These are phyloP conservation scores for Calliphora vicina DNA, from an alignment of 1,140 invertebrate genomes.

Conservation along the genomic window DNA sequence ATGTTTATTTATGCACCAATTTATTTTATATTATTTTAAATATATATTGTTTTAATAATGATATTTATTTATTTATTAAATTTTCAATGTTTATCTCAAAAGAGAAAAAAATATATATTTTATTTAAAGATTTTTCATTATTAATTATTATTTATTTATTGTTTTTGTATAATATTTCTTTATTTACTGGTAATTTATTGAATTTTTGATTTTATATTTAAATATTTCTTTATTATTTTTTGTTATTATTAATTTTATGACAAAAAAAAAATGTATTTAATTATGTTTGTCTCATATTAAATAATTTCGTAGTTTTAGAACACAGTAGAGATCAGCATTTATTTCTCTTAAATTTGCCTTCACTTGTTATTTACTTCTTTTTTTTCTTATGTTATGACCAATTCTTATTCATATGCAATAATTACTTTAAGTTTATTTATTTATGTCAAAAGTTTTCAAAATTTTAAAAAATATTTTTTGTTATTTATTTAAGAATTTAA, in stretches of 20 bases:
- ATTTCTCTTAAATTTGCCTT: background rate
- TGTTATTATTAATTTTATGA: constrained; percentile 2
- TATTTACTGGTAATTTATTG: background rate
- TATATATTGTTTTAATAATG: too few relatives aligned
- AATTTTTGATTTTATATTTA: constrained; percentile 39
- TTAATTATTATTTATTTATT: constrained; percentile 32
- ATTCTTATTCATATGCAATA: too few relatives aligned
- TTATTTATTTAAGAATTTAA: constrained; percentile 7
- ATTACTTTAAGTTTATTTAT: background rate
- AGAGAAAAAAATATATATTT: constrained; percentile 31
- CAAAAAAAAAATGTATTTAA: constrained; percentile 12
- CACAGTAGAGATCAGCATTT: constrained; percentile 42
- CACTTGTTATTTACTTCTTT: background rate
- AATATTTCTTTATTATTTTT: constrained; percentile 20
- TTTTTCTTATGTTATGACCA: too few relatives aligned
- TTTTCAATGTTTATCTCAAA: constrained; percentile 34
- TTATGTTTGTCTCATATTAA: constrained; percentile 32
- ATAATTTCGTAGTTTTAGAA: constrained; percentile 39
- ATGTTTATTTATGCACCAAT: constrained; percentile 23
- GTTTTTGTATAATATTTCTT: background rate
- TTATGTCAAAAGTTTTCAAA: constrained; percentile 2
- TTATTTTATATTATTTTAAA: background rate
- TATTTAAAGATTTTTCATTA: constrained; percentile 25
- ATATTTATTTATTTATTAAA: background rate
- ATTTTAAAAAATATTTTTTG: constrained; percentile 34